Conservation (phyloP, 2,797 vertebrate species). For the Acanthurus leucopareius region DNA sequence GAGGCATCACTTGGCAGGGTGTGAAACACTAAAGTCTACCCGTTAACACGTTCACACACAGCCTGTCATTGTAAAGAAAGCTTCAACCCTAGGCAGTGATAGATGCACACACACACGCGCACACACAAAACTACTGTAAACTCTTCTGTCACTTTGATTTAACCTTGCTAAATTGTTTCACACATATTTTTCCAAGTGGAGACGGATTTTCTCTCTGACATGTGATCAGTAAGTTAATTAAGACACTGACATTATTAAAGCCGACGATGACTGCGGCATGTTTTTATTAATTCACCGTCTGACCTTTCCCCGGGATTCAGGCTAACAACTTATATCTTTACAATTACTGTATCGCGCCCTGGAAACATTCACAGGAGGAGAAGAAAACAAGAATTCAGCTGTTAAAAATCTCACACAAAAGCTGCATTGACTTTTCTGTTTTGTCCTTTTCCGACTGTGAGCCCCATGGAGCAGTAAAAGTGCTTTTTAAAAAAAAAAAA, state of each 20-base stretch:
- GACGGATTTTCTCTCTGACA: slow-evolving; percentile 58
- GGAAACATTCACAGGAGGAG: slow-evolving; percentile 25
- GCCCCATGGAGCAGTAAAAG: slow-evolving; percentile 1
- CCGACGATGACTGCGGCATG: slow-evolving; percentile 58
- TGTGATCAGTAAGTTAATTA: slow-evolving; percentile 77
- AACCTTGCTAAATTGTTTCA: slow-evolving; percentile 67
- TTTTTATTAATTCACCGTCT: slow-evolving; percentile 80
- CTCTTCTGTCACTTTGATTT: slow-evolving; percentile 72
- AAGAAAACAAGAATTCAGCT: slow-evolving; percentile 25
- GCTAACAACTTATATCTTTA: slow-evolving; percentile 66
- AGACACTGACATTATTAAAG: slow-evolving; percentile 82
- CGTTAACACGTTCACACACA: slow-evolving; percentile 71
- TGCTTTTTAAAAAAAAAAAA: slow-evolving; percentile 13
- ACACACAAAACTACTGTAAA: slow-evolving; percentile 39
- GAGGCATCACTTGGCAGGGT: slow-evolving; percentile 52
- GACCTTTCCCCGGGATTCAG: slow-evolving; percentile 74
- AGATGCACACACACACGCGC: not conserved
- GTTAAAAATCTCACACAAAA: slow-evolving; percentile 23
- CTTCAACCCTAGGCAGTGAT: slow-evolving; percentile 47
- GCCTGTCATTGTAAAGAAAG: slow-evolving; percentile 62
- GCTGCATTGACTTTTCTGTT: slow-evolving; percentile 22
- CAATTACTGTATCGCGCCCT: slow-evolving; percentile 27
- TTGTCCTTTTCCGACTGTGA: slow-evolving; percentile 12
- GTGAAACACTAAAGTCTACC: slow-evolving; percentile 66
- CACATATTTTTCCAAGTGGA: slow-evolving; percentile 56